Conservation (phyloP, 1,140 invertebrate species). For the Drosophila eugracilis region DNA sequence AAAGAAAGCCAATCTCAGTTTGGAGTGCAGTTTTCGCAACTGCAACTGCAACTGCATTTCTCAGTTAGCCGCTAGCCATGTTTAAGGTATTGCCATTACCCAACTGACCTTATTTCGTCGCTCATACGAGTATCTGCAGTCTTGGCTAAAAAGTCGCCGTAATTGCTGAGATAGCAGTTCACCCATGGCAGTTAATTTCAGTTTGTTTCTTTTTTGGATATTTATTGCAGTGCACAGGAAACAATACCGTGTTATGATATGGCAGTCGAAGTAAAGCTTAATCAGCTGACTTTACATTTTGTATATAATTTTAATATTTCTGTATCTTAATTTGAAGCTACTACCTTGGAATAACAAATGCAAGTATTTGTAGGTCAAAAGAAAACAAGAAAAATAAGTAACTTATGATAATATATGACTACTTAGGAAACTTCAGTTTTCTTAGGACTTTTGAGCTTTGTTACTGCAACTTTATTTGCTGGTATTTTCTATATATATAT, state of each 20-base stretch:
- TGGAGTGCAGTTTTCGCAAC: constrained; percentile 31
- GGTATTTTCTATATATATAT: too few species aligned
- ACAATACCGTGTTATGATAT: constrained; percentile 12
- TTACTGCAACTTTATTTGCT: too few species aligned
- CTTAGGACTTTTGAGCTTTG: too few species aligned
- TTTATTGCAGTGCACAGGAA: constrained; percentile 36
- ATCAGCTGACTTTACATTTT: too few species aligned
- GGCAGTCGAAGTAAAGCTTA: constrained; percentile 8
- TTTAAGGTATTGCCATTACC: constrained; percentile 69
- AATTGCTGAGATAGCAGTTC: constrained; percentile 23
- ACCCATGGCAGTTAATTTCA: constrained; percentile 13
- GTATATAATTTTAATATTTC: too few species aligned
- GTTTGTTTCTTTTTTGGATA: constrained; percentile 27
- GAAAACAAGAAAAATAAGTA: too few species aligned
- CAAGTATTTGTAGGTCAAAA: not conserved
- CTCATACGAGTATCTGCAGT: constrained; percentile 27
- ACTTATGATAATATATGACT: too few species aligned
- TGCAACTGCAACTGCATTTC: constrained; percentile 45
- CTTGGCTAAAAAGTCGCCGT: constrained; percentile 17
- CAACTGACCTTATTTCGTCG: constrained; percentile 75
- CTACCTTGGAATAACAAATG: too few species aligned
- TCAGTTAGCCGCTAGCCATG: constrained; percentile 53
- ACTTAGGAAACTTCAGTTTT: too few species aligned
- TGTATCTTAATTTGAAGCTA: too few species aligned
- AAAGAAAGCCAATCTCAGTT: constrained; percentile 59